Evolutionary conservation across 2,113 vertebrate species (phyloP).

Genomic region (Chloebia gouldiae): DNA sequence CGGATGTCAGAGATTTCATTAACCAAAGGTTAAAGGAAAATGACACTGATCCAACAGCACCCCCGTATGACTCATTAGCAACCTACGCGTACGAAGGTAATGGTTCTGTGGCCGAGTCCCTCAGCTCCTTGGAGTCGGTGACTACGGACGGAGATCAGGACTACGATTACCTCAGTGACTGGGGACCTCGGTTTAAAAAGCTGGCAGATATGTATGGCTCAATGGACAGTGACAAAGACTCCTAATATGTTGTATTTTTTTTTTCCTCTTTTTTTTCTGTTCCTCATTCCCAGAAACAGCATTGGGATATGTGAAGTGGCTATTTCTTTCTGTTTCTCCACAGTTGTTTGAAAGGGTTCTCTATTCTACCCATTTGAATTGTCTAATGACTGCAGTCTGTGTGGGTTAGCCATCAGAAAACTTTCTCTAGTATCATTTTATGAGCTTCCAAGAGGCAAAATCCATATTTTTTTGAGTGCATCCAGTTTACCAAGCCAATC

Average conservation of each 20-base stretch:
- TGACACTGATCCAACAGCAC: slow-evolving; percentile 88
- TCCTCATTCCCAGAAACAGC: slow-evolving; percentile 44
- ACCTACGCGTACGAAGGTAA: slow-evolving; percentile 95
- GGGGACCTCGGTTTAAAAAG: slow-evolving; percentile 95
- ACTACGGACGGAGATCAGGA: slow-evolving; percentile 92
- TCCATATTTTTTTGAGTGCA: slow-evolving; percentile 72
- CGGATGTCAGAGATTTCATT: slow-evolving; percentile 95
- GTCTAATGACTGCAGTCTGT: slow-evolving; percentile 66
- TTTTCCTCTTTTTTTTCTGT: neutral
- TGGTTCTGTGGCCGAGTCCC: slow-evolving; percentile 89
- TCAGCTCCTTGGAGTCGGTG: slow-evolving; percentile 91
- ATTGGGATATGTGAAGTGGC: slow-evolving; percentile 63
- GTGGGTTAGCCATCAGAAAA: slow-evolving; percentile 65
- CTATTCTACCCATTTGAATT: slow-evolving; percentile 31
- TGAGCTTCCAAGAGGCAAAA: slow-evolving; percentile 76
- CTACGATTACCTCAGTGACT: slow-evolving; percentile 95
- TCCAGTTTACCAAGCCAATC: slow-evolving; percentile 57
- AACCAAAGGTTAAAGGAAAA: slow-evolving; percentile 93
- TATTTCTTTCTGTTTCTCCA: slow-evolving; percentile 68
- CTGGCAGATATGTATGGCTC: slow-evolving; percentile 94
- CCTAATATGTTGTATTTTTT: slow-evolving; percentile 76
- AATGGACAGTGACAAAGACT: slow-evolving; percentile 89
- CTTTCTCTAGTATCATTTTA: slow-evolving; percentile 73
- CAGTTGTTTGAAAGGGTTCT: slow-evolving; percentile 69
- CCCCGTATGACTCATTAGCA: slow-evolving; percentile 94